Evolutionary conservation across 2,113 vertebrate genomes (phyloP).

Genomic region (Hemiprocne comata): DNA sequence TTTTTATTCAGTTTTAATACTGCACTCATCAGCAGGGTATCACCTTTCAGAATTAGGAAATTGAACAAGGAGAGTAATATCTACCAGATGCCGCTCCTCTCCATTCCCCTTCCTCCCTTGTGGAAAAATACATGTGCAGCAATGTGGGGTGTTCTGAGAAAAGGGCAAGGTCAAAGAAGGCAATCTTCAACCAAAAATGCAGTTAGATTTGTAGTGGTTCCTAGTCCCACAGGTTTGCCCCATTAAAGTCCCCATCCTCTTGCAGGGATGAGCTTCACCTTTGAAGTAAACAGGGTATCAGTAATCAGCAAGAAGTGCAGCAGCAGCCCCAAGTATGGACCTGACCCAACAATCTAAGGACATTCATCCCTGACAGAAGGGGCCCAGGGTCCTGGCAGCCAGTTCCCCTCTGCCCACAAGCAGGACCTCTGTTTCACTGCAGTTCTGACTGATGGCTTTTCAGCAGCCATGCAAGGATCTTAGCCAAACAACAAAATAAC

Average conservation of each 20-base stretch:
- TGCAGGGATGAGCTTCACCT: constrained; percentile 68
- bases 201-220: constrained; percentile 64
- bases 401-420: neutral
- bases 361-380: neutral
- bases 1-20: constrained; percentile 6
- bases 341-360: neutral
- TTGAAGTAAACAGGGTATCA: constrained; percentile 67
- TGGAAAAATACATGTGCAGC: constrained; percentile 68
- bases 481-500: neutral
- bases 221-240: constrained; percentile 66
- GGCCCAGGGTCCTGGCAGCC: neutral
- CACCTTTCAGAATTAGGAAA: constrained; percentile 65
- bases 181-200: constrained; percentile 69
- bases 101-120: constrained; percentile 67
- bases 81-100: constrained; percentile 65
- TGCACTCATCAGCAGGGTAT: constrained; percentile 57
- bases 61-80: constrained; percentile 69
- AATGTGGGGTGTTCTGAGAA: constrained; percentile 60
- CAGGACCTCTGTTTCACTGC: neutral
- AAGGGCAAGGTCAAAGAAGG: constrained; percentile 69
- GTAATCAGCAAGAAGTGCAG: constrained; percentile 48
- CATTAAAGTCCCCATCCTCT: constrained; percentile 65
- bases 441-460: neutral
- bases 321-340: neutral
- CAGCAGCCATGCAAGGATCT: neutral